Conservation (phyloP, 2,888 invertebrate genomes). For the Portevinia maculata region DNA sequence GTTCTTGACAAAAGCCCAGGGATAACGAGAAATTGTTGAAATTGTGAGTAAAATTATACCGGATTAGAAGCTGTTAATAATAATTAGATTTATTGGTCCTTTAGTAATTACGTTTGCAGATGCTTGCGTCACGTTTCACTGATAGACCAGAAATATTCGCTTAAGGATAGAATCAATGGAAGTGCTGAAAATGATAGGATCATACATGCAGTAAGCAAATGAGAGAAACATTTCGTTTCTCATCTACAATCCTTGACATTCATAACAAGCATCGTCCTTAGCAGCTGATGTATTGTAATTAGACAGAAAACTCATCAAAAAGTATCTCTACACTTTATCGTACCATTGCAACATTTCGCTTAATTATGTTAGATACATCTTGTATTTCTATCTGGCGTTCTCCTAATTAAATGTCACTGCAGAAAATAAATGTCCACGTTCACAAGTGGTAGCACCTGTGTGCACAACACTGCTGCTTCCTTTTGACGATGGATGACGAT, state of each 20-base stretch:
- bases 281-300: conserved; percentile 57
- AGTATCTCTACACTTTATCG: conserved; percentile 32
- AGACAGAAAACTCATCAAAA: conserved; percentile 51
- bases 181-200: no score
- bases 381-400: conserved; percentile 26
- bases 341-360: conserved; percentile 50
- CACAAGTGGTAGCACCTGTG: conserved; percentile 34
- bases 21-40: background rate
- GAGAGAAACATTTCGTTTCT: background rate
- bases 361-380: conserved; percentile 59
- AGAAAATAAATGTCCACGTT: conserved; percentile 69
- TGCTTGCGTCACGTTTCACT: no score
- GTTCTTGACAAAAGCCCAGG: conserved; percentile 40
- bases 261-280: conserved; percentile 40
- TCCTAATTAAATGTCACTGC: conserved; percentile 72
- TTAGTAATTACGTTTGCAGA: conserved; percentile 61
- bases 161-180: no score
- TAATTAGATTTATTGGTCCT: conserved; percentile 68
- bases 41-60: conserved; percentile 34
- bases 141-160: no score
- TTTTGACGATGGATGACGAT: no score
- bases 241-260: conserved; percentile 57
- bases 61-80: conserved; percentile 7
- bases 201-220: no score
- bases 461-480: conserved; percentile 5